Evolutionary conservation across 2,797 vertebrate genomes (phyloP), one percentile per base, ranked within the genome.

Genomic region (Choloepus didactylus): DNA sequence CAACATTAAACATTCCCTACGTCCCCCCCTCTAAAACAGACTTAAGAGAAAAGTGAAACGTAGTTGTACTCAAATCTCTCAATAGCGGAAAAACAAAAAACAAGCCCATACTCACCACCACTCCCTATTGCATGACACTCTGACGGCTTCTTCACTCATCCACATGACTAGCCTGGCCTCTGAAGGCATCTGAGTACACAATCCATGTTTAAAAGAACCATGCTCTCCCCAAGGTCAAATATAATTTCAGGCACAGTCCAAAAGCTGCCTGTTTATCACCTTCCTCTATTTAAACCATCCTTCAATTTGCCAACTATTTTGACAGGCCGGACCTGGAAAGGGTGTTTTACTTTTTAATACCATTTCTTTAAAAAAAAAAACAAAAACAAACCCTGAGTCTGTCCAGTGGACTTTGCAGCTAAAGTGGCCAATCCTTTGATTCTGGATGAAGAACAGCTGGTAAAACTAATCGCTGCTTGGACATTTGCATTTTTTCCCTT

Each of bases 391-490:
- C 51, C 16, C 75, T 46, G 18, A 66, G 46, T 87, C 67, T 85
- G 31, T 64, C 62, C 95, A 95, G 41, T 16, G 56, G 66, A 88
- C 25, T 93, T 87, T 87, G 46, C 72, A 89, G 97, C 96, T 97
- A 93, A 98, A 96, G 96, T 94, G 96, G 97, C 96, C 97, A 96
- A 97, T 96, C 92, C 90, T 84, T 96, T 98, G 98, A 97, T 97
- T 98, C 97, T 97, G 93, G 97, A 98, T 95, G 97, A 98, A 98
- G 97, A 98, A 97, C 98, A 98, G 98, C 98, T 98, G 98, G 98
- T 96, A 98, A 97, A 98, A 97, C 96, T 98, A 98, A 98, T 98
- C 98, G 98, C 92, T 95, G 97, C 94, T 66, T 93, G 96, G 97
- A 94, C 97, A 98, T 98, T 98, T 98, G 98, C 98, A 98, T 98